Percentiles rank a stretch among this genome's conserved stretches.
Conservation (phyloP, 2,797 vertebrate genomes). For the Syncerus caffer region DNA sequence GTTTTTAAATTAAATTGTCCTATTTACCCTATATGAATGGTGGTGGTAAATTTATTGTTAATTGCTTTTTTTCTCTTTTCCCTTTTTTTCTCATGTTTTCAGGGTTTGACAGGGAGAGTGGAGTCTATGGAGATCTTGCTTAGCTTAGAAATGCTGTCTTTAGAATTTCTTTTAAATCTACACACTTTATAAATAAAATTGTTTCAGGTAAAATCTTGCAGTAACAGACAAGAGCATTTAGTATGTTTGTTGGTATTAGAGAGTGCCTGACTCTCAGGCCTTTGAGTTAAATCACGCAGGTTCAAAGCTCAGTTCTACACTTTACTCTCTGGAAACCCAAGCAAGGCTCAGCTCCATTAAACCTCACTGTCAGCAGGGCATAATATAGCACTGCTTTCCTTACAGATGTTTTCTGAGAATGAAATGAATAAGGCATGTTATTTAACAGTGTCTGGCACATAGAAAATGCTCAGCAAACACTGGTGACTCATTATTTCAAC, state of each 20-base stretch:
- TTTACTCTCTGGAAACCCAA: not conserved
- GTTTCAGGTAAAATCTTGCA: not conserved
- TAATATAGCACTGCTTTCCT: not conserved
- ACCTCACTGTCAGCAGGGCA: rapidly evolving
- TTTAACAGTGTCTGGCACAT: not conserved
- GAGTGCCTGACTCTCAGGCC: not conserved
- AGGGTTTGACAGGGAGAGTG: not conserved
- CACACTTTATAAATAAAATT: not conserved
- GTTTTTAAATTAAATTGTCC: not conserved
- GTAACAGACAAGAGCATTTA: not conserved
- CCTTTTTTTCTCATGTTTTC: not conserved
- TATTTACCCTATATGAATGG: not conserved
- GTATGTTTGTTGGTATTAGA: not conserved
- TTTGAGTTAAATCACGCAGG: not conserved
- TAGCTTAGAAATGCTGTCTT: not conserved
- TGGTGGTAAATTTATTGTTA: not conserved
- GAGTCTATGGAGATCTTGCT: not conserved
- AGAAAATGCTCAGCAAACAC: not conserved
- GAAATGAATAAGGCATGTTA: not conserved
- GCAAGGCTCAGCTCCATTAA: not conserved
- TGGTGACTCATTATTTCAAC: not conserved
- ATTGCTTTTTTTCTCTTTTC: not conserved
- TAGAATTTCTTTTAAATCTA: not conserved
- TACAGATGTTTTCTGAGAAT: not conserved
- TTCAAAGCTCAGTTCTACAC: not conserved